These are phyloP conservation scores for Timandra comae DNA, from an alignment of 2,888 invertebrate species.

Conservation along the genomic window DNA sequence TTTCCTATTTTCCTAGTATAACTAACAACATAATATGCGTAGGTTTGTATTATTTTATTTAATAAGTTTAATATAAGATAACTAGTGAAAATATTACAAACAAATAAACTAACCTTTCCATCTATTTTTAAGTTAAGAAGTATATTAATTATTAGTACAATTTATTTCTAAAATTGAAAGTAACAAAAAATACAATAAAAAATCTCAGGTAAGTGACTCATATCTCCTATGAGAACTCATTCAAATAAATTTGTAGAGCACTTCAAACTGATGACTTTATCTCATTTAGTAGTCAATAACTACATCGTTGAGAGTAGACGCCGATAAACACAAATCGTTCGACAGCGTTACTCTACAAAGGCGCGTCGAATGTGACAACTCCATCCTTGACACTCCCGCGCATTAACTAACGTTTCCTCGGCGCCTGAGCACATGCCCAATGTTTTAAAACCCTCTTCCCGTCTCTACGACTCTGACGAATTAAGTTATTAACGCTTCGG, in stretches of 20 bases:
- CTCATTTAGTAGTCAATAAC: constrained; percentile 51
- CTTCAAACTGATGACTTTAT: constrained; percentile 23
- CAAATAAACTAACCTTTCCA: no score
- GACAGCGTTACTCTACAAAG: constrained; percentile 36
- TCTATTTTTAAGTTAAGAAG: no score
- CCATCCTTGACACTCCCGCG: constrained; percentile 44
- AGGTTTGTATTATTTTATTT: no score
- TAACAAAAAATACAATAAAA: no score
- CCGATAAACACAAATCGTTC: constrained; percentile 63
- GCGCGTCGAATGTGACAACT: constrained; percentile 36
- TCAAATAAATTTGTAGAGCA: constrained; percentile 15
- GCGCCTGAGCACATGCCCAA: constrained; percentile 55
- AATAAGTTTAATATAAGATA: no score
- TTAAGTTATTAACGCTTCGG: constrained; percentile 73
- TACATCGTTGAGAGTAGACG: constrained; percentile 39
- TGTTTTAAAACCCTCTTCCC: constrained; percentile 64
- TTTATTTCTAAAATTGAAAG: no score
- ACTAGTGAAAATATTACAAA: no score
- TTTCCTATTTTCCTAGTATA: no score
- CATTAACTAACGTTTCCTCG: constrained; percentile 52
- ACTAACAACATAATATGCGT: no score
- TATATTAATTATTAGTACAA: no score
- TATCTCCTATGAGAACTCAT: neutral
- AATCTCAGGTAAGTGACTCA: no score
- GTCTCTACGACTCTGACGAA: constrained; percentile 69